These are phyloP conservation scores for Eurytoma californica DNA, from an alignment of 2,888 invertebrate species.

Conservation along the genomic window DNA sequence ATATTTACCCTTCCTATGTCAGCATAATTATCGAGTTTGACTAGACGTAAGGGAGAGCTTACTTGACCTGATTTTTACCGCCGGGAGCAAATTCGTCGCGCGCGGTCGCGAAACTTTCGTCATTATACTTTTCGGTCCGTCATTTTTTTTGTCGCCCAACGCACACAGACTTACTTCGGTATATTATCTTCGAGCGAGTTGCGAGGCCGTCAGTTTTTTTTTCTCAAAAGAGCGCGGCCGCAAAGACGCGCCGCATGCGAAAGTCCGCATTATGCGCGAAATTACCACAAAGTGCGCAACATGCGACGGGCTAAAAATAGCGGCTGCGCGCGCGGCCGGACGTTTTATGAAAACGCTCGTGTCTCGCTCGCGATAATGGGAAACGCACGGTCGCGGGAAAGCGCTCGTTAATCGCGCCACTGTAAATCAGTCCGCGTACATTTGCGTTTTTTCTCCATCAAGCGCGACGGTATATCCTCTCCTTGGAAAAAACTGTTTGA, in stretches of 20 bases:
- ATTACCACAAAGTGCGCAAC: slow-evolving; percentile 24
- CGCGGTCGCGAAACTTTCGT: background rate
- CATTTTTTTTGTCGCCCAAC: no score
- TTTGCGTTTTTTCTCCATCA: background rate
- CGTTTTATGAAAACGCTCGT: slow-evolving; percentile 25
- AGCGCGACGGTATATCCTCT: background rate
- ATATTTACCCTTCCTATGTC: background rate
- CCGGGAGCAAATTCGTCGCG: background rate
- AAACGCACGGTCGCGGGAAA: slow-evolving; percentile 23
- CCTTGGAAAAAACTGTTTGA: no score
- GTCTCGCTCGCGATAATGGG: slow-evolving; percentile 43
- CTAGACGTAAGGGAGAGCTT: background rate
- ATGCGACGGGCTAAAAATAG: slow-evolving; percentile 42
- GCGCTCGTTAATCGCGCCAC: slow-evolving; percentile 22
- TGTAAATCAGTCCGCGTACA: slow-evolving; percentile 33
- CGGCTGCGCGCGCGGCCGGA: background rate
- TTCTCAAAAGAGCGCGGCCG: no score
- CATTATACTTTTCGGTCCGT: no score
- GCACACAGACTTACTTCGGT: no score
- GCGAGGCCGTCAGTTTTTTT: no score
- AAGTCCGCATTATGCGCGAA: slow-evolving; percentile 6
- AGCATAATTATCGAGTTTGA: background rate
- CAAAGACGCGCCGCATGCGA: background rate
- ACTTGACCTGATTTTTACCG: slow-evolving; percentile 1
- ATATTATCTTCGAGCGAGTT: no score